Percentiles rank a stretch among this genome's conserved stretches.
phyloP scores from a whole-genome alignment of 2,113 vertebrate species.

The Ptilonorhynchus violaceus region DNA sequence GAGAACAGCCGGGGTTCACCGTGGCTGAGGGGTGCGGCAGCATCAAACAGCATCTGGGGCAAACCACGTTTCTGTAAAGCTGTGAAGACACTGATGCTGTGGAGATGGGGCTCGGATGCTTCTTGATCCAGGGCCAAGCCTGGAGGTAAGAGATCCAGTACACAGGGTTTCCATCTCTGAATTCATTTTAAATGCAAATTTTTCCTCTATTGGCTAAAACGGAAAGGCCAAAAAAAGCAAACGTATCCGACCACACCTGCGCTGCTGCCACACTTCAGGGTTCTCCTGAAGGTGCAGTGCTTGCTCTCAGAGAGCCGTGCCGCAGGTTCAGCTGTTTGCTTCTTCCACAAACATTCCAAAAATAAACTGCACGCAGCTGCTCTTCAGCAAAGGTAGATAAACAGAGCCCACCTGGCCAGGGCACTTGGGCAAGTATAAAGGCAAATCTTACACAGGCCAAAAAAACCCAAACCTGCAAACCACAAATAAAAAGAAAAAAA shows the following conservation, averaged over 20 bases:
- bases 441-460: not conserved
- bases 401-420: not conserved
- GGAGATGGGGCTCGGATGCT: not conserved
- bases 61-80: not conserved
- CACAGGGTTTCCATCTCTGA: not conserved
- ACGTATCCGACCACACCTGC: not conserved
- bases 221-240: not conserved
- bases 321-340: not conserved
- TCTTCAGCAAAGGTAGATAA: not conserved
- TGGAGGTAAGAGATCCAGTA: not conserved
- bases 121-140: not conserved
- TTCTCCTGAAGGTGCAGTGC: not conserved
- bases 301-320: not conserved
- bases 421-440: conserved; percentile 8
- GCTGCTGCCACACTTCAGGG: not conserved
- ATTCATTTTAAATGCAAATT: not conserved
- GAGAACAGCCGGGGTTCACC: not conserved
- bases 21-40: not conserved
- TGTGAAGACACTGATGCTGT: not conserved
- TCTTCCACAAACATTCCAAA: not conserved
- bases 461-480: not conserved
- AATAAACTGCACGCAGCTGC: not conserved
- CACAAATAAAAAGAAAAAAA: not conserved
- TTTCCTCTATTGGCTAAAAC: not conserved
- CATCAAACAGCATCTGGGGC: not conserved